Evolutionary conservation across 2,888 invertebrate species (phyloP).

Genomic region (Eumacrocentrus americanus): DNA sequence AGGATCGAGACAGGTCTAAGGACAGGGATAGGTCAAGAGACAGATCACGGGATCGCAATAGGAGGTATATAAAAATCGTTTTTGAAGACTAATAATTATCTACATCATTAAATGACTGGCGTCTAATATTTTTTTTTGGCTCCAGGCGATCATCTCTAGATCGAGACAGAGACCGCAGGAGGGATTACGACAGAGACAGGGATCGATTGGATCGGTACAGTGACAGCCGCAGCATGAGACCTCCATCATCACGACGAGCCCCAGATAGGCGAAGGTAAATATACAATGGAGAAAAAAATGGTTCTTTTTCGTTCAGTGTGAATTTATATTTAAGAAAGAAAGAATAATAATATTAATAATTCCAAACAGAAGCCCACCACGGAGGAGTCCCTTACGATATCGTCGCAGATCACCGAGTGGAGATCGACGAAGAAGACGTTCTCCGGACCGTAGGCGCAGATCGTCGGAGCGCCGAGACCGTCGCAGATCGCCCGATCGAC

Average conservation of each 20-base stretch:
- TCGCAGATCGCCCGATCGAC: conserved; percentile 52
- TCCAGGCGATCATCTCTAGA: conserved; percentile 56
- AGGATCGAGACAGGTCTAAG: conserved; percentile 58
- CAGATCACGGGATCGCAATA: conserved; percentile 60
- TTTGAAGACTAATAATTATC: background rate
- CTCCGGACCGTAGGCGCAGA: conserved; percentile 54
- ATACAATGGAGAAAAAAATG: background rate
- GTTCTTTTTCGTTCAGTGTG: background rate
- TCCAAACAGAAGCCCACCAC: conserved; percentile 49
- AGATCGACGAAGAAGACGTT: conserved; percentile 53
- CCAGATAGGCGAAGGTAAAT: conserved; percentile 57
- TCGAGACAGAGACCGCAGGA: conserved; percentile 62
- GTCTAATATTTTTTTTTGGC: background rate
- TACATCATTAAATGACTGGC: background rate
- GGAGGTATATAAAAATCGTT: conserved; percentile 43
- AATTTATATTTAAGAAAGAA: background rate
- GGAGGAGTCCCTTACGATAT: conserved; percentile 56
- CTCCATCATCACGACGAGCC: conserved; percentile 57
- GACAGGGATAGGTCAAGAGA: conserved; percentile 60
- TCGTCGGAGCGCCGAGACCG: conserved; percentile 56
- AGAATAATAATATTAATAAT: no score
- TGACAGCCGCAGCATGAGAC: conserved; percentile 57
- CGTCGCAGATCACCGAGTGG: conserved; percentile 57
- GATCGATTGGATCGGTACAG: conserved; percentile 56
- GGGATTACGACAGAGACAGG: conserved; percentile 52